These are phyloP conservation scores for Acholoe squamosa DNA, from an alignment of 2,888 invertebrate species.

Conservation along the genomic window DNA sequence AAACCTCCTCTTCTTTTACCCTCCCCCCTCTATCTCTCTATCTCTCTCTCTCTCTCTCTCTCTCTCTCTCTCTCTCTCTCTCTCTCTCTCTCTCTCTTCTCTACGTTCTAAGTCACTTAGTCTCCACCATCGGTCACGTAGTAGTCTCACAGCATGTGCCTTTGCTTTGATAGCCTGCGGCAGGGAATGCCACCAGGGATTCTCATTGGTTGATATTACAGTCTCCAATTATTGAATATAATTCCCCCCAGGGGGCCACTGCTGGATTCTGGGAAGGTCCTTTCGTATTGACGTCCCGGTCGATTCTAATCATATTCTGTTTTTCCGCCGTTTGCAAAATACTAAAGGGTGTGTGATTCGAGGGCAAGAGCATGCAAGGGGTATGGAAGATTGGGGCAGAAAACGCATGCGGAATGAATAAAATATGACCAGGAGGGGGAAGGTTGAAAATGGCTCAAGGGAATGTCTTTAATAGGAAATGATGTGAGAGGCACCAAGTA, in stretches of 20 bases:
- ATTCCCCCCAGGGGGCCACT: constrained; percentile 32
- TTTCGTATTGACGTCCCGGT: constrained; percentile 8
- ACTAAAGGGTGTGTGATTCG: background rate
- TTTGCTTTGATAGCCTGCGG: background rate
- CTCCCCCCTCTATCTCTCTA: background rate
- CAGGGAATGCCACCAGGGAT: constrained; percentile 10
- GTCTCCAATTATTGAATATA: constrained; percentile 54
- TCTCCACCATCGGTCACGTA: background rate
- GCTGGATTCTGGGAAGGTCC: constrained; percentile 15
- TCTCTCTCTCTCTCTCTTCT: background rate
- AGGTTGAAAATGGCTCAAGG: background rate
- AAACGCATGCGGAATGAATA: background rate
- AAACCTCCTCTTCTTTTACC: no score
- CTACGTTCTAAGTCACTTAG: background rate
- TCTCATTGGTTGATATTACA: constrained; percentile 55
- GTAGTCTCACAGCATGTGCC: background rate
- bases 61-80: background rate
- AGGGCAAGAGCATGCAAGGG: background rate
- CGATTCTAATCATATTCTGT: constrained; percentile 56
- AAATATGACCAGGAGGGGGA: background rate
- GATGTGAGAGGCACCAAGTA: background rate
- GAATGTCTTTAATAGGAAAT: background rate
- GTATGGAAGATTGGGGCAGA: background rate
- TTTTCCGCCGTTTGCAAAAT: constrained; percentile 50
- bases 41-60: background rate